These are phyloP conservation scores for Centropus unirufus DNA, from an alignment of 2,113 vertebrate genomes.

Conservation along the genomic window DNA sequence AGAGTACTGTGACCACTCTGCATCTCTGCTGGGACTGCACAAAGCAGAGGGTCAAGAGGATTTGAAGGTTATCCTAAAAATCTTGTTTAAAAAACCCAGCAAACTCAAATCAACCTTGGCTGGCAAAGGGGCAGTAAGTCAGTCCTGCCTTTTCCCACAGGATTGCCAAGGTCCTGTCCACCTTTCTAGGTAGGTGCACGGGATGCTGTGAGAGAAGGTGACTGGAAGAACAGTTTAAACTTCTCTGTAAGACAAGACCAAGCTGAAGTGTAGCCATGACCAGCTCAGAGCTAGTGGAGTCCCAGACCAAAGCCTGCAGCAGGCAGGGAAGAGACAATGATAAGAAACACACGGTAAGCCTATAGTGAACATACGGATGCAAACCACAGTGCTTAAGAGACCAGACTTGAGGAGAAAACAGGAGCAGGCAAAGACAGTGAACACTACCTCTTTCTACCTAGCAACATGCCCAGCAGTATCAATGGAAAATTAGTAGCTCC, in stretches of 20 bases:
- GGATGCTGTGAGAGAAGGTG: not conserved
- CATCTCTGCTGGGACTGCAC: not conserved
- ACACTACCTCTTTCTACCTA: not conserved
- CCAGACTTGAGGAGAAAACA: not conserved
- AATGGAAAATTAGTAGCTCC: not conserved
- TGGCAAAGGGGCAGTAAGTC: not conserved
- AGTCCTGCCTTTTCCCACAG: not conserved
- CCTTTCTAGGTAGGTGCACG: not conserved
- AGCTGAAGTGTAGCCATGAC: not conserved
- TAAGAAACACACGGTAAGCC: rapidly evolving
- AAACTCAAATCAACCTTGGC: not conserved
- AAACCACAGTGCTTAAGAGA: not conserved
- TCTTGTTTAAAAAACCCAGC: not conserved
- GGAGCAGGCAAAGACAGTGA: not conserved
- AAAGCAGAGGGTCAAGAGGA: not conserved
- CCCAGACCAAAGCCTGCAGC: not conserved
- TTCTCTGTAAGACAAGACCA: not conserved
- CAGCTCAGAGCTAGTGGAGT: not conserved
- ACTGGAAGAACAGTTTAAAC: not conserved
- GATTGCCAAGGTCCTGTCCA: not conserved
- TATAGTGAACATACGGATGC: rapidly evolving
- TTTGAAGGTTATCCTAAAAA: not conserved
- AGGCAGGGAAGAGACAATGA: not conserved
- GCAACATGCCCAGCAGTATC: not conserved
- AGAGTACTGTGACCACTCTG: not conserved